Conservation (phyloP, 2,888 invertebrate species). For the Pandemis corylana region DNA sequence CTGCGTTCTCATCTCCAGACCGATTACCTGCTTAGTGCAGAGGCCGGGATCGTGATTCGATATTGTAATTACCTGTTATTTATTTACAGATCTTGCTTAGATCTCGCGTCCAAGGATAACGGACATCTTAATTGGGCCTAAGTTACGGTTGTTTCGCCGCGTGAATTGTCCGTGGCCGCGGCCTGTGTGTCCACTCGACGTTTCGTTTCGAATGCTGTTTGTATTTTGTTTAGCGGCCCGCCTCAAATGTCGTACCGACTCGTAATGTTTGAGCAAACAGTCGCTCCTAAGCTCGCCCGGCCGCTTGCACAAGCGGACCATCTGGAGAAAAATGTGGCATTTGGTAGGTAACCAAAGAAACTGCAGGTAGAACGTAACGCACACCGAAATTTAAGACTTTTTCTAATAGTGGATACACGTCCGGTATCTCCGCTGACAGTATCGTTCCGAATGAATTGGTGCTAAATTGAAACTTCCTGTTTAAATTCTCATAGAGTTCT, state of each 20-base stretch:
- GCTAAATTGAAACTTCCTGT: conserved; percentile 82
- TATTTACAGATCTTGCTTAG: conserved; percentile 71
- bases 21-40: conserved; percentile 65
- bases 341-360: conserved; percentile 69
- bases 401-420: conserved; percentile 65
- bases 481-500: conserved; percentile 76
- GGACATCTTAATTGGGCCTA: conserved; percentile 79
- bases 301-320: conserved; percentile 81
- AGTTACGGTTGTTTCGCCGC: conserved; percentile 74
- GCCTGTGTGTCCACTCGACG: conserved; percentile 68
- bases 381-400: conserved; percentile 70
- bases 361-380: conserved; percentile 61
- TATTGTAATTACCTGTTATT: conserved; percentile 81
- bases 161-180: conserved; percentile 70
- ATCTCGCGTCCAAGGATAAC: conserved; percentile 76
- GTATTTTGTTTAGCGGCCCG: conserved; percentile 82
- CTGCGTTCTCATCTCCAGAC: conserved; percentile 72
- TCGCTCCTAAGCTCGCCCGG: conserved; percentile 64
- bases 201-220: conserved; percentile 76
- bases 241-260: conserved; percentile 83
- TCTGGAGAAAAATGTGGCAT: conserved; percentile 81
- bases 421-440: conserved; percentile 64
- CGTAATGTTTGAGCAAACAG: conserved; percentile 83
- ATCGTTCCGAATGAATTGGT: conserved; percentile 81
- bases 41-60: conserved; percentile 79